phyloP scores from a whole-genome alignment of 35 echinoderm and acorn worm species.

The Anneissia japonica region DNA sequence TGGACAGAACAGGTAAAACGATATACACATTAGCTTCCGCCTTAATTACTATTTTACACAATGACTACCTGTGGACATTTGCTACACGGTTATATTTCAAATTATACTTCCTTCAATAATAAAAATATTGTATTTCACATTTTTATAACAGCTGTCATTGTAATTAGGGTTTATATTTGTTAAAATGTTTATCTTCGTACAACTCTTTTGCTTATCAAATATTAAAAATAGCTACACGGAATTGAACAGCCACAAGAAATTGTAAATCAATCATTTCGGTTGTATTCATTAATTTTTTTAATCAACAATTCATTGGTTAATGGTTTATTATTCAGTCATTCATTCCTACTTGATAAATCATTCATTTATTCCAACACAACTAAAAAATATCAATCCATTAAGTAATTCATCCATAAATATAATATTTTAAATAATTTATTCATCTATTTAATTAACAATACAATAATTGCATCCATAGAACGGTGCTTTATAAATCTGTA shows the following conservation, averaged over 20 bases:
- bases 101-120: background rate
- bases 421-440: no score
- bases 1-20: background rate
- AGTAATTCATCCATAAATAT: no score
- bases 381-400: no score
- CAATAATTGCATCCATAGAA: no score
- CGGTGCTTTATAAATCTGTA: no score
- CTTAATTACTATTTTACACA: background rate
- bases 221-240: background rate
- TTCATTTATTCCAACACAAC: no score
- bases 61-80: background rate
- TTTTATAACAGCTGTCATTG: background rate
- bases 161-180: background rate
- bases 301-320: no score
- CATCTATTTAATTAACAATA: no score
- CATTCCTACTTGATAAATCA: no score
- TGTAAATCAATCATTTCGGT: background rate
- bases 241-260: background rate
- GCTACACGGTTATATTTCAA: background rate
- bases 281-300: no score
- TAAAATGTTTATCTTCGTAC: background rate
- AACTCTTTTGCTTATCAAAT: background rate
- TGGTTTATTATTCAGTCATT: no score
- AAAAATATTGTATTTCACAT: background rate
- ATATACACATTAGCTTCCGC: background rate